phyloP scores from a whole-genome alignment of 2,113 vertebrate genomes.

The Dinomys branickii region DNA sequence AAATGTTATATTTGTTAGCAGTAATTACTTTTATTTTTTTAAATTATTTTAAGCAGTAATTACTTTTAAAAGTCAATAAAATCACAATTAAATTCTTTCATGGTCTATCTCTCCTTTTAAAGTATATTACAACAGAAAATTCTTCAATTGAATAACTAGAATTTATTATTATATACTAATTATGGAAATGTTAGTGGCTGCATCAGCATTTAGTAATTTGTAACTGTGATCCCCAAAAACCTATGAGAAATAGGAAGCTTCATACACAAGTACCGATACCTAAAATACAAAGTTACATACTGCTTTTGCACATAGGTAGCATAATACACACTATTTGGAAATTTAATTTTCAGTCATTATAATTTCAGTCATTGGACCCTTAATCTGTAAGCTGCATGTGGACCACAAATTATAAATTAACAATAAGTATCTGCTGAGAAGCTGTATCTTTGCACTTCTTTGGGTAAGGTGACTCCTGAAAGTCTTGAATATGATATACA shows the following conservation, averaged over 20 bases:
- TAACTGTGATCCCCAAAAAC: not conserved
- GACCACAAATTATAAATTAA: conserved; percentile 33
- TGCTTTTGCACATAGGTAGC: not conserved
- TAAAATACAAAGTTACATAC: not conserved
- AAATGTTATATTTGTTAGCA: not conserved
- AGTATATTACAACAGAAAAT: conserved; percentile 26
- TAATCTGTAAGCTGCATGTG: not conserved
- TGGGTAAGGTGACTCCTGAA: not conserved
- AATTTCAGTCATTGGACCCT: not conserved
- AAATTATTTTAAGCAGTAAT: no score
- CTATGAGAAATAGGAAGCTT: conserved; percentile 4
- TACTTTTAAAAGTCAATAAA: conserved; percentile 14
- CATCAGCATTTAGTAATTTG: conserved; percentile 26
- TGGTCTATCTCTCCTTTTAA: conserved; percentile 11
- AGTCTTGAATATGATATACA: not conserved
- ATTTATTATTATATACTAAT: conserved; percentile 11
- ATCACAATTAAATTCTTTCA: conserved; percentile 30
- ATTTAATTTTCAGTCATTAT: not conserved
- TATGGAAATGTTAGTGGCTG: not conserved
- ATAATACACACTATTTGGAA: not conserved
- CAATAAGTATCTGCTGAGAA: not conserved
- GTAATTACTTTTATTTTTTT: conserved; percentile 17
- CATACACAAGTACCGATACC: not conserved
- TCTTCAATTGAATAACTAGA: not conserved
- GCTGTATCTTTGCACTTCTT: not conserved